These are phyloP conservation scores for Cyanocitta stelleri DNA, from an alignment of 2,113 vertebrate species.

Conservation along the genomic window DNA sequence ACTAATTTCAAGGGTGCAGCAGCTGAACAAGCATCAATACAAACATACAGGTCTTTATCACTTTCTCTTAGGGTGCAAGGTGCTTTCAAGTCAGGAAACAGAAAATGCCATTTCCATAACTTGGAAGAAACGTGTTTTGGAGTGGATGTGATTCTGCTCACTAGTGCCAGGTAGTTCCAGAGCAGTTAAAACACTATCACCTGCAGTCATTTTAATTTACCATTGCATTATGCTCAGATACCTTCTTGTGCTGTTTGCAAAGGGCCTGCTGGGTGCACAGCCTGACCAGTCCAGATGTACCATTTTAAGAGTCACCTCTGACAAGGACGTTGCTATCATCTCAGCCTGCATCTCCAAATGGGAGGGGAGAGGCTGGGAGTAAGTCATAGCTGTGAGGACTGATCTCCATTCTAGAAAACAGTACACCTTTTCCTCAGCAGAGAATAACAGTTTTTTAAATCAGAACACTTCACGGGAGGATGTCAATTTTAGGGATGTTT, in stretches of 20 bases:
- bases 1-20: neutral
- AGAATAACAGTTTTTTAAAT: neutral
- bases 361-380: neutral
- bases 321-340: fast-evolving
- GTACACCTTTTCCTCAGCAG: neutral
- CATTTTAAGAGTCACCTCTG: neutral
- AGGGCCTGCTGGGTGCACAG: neutral
- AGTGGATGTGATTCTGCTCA: neutral
- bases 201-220: neutral
- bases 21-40: neutral
- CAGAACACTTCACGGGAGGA: neutral
- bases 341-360: neutral
- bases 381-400: neutral
- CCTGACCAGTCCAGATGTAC: neutral
- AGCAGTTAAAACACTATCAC: neutral
- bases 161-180: neutral
- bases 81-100: neutral
- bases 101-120: neutral
- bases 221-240: neutral
- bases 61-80: neutral
- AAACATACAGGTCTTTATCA: neutral
- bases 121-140: neutral
- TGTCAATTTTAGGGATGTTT: neutral
- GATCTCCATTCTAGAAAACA: neutral
- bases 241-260: neutral